Base-by-base conservation (phyloP, 2,797 vertebrate genomes). In the Mormyrus hasselquistii region DNA sequence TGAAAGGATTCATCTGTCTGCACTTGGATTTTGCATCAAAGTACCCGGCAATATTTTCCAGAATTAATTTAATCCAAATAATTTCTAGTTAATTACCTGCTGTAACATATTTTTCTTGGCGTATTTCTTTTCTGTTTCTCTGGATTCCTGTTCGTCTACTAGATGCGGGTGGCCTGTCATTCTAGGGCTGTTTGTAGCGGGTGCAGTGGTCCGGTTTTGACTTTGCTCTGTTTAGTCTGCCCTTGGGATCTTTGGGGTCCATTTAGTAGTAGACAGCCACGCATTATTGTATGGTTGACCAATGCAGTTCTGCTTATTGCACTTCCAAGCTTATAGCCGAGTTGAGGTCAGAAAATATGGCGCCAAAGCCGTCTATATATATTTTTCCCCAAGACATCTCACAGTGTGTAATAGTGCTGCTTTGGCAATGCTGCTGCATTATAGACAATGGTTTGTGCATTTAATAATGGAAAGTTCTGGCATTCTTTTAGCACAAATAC, bases 221-320 rank as follows among this genome's bases (percentile, higher is more conserved):
- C 22, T 85, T 85, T 25, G 50, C 85, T 53, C 49, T 86, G 85
- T 86, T 86, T 86, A 86, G 85, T 86, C 85, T 86, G 85, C 85
- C 25, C 34, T 57, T 3, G 53, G 25, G 29, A 14, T 86, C 52
- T 55, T 57, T 55, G 47, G 52, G 85, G 52, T 59, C 47, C 82
- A 85, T 85, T 85, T 25, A 85, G 47, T 25, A 85, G 44, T 85
- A 85, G 82, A 85, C 44, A 85, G 82, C 82, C 49, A 12, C 29
- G 49, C 22, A 52, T 52, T 52, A 85, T 85, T 52, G 82, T 85
- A 85, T 85, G 82, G 22, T 85, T 85, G 82, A 52, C 82, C 82
- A 85, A 85, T 85, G 82, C 44, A 52, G 82, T 85, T 85, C 82
- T 85, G 82, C 82, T 52, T 49, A 50, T 25, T 85, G 82, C 22